These are phyloP conservation scores for Patiria pectinifera DNA, from an alignment of 53 echinoderm and acorn worm species.

Conservation along the genomic window DNA sequence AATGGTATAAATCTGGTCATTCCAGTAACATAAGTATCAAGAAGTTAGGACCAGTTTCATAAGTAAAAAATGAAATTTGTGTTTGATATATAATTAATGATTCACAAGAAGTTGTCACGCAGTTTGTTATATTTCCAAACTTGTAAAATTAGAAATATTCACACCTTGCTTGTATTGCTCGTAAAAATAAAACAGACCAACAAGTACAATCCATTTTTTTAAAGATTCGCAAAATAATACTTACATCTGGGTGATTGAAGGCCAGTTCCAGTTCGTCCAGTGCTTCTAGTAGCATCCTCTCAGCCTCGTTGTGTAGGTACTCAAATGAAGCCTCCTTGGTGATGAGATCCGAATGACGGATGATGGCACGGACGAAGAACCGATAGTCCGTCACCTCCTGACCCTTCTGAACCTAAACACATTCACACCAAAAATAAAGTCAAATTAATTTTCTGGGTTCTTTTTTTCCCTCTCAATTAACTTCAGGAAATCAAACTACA, in stretches of 20 bases:
- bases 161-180: no score
- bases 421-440: background rate
- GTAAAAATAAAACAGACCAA: background rate
- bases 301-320: slow-evolving; percentile 91
- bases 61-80: no score
- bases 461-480: no score
- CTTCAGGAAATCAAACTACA: no score
- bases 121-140: no score
- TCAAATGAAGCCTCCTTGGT: slow-evolving; percentile 99
- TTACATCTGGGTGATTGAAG: slow-evolving; percentile 89
- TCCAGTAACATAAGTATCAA: no score
- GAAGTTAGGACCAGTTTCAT: no score
- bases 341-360: slow-evolving; percentile 97
- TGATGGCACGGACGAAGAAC: slow-evolving; percentile 98
- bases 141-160: no score
- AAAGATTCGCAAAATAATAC: background rate
- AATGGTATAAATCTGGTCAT: no score
- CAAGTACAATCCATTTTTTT: background rate
- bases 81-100: no score
- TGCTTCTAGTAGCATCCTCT: slow-evolving; percentile 96
- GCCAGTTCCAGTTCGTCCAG: slow-evolving; percentile 96
- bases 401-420: slow-evolving; percentile 83
- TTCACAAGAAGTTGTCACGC: no score
- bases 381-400: slow-evolving; percentile 98
- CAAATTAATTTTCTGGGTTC: no score